phyloP scores from a whole-genome alignment of 2,113 vertebrate genomes.

The Muntiacus muntjak region DNA sequence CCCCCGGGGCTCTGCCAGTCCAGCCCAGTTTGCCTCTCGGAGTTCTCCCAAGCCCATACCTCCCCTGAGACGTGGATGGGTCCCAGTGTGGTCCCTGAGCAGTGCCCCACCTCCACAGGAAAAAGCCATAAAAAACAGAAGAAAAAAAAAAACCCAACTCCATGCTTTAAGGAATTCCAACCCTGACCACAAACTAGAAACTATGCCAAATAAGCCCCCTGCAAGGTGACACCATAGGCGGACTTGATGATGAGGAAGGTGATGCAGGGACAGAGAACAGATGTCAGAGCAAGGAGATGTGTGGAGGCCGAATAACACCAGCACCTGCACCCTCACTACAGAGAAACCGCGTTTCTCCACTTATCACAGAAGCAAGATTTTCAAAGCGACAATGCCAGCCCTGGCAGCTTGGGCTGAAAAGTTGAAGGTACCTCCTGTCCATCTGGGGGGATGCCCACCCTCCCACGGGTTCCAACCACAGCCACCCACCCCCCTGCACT shows the following conservation, averaged over 20 bases:
- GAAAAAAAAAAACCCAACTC: no score
- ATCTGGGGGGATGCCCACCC: neutral
- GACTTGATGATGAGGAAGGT: fast-evolving
- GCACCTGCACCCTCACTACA: fast-evolving
- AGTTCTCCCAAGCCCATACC: neutral
- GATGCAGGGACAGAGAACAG: no score
- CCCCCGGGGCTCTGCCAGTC: neutral
- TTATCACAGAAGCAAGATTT: neutral
- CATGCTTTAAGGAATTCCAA: neutral
- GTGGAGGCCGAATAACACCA: fast-evolving
- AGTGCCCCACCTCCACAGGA: neutral
- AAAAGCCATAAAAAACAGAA: neutral
- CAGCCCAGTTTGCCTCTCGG: fast-evolving
- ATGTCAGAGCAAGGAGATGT: neutral
- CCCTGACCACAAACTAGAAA: neutral
- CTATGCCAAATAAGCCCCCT: fast-evolving
- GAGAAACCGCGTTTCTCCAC: fast-evolving
- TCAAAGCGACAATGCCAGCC: neutral
- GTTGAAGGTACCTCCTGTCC: fast-evolving
- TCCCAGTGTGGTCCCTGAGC: fast-evolving
- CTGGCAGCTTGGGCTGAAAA: fast-evolving
- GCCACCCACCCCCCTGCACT: neutral
- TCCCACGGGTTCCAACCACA: neutral
- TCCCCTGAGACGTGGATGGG: fast-evolving
- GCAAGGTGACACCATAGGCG: neutral